Evolutionary conservation across 2,888 invertebrate species (phyloP), one percentile per base, ranked within the genome.

Genomic region (Hypselothyrea guttata): DNA sequence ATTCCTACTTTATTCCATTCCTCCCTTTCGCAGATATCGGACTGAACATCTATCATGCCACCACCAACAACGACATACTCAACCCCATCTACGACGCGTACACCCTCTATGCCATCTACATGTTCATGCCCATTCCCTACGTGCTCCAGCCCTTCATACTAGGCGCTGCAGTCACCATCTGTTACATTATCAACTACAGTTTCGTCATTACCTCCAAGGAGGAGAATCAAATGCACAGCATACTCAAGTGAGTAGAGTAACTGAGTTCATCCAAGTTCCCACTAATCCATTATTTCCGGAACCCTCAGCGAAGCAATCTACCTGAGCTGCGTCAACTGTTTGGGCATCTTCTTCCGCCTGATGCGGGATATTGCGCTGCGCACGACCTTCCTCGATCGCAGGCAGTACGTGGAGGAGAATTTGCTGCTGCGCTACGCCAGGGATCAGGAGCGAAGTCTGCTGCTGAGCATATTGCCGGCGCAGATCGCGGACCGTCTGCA

Each of bases 291-390:
- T 35, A 8, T 22, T 8, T 5, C 8, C 9, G 12, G n/a, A n/a
- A n/a, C n/a, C 42, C 31, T 0, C 41, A 70, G 70, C 7, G 97
- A 97, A 85, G 90, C 71, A 11, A 87, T 89, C 15, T 89, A 89
- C 42, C 46, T 89, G 46, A 53, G 93, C 11, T 94, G 95, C 69
- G 93, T 95, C 7, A 97, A 97, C 87, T 91, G 94, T 9, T 92
- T 97, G 88, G 97, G 98, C 1, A 90, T 96, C n/a, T 97, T 95
- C 90, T 96, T 96, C 89, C 93, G 96, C 51, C 93, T 95, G 73
- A 94, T 97, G 92, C 95, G 95, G 68, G 97, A 98, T 90, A 94
- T 97, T 40, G 94, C 96, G 12, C 95, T 96, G 66, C 91, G 97
- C 62, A 92, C 95, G 63, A 96, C 97, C 1, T 98, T 98, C 88